A percentile compares a stretch with the other conserved stretches of the same genome.
phyloP scores from a whole-genome alignment of 2,888 invertebrate genomes.

The Nesidiocoris tenuis region DNA sequence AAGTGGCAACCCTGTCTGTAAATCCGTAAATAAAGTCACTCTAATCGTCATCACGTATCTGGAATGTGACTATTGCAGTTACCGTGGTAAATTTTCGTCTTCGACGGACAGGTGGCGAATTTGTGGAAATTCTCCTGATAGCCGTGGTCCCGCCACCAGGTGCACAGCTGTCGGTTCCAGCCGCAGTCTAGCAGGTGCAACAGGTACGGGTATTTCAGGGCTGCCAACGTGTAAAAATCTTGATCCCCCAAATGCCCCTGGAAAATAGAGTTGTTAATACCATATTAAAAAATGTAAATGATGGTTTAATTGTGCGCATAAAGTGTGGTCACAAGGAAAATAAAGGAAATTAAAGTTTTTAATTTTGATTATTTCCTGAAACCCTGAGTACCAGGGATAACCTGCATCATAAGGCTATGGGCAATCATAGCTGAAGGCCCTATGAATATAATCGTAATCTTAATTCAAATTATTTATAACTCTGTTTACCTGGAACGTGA shows the following conservation, averaged over 20 bases:
- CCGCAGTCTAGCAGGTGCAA: constrained; percentile 73
- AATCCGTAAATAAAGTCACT: no score
- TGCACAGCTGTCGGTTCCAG: constrained; percentile 79
- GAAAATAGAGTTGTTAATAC: no score
- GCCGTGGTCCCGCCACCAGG: constrained; percentile 77
- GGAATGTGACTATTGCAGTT: constrained; percentile 74
- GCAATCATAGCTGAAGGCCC: no score
- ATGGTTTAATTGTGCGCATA: not conserved
- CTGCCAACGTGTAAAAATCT: constrained; percentile 59
- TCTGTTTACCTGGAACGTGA: constrained; percentile 62
- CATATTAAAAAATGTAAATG: constrained; percentile 32
- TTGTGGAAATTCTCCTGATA: constrained; percentile 69
- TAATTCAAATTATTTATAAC: no score
- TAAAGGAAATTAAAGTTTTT: not conserved
- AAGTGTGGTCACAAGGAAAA: not conserved
- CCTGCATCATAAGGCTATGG: no score
- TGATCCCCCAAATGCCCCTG: constrained; percentile 78
- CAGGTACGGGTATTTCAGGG: constrained; percentile 68
- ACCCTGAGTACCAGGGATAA: no score
- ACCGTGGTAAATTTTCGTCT: constrained; percentile 69
- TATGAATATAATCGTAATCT: no score
- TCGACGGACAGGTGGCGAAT: constrained; percentile 66
- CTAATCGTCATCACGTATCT: no score
- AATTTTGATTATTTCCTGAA: no score
- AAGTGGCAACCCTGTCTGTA: no score